phyloP scores from a whole-genome alignment of 2,888 invertebrate species.

The Polietes domitor region DNA sequence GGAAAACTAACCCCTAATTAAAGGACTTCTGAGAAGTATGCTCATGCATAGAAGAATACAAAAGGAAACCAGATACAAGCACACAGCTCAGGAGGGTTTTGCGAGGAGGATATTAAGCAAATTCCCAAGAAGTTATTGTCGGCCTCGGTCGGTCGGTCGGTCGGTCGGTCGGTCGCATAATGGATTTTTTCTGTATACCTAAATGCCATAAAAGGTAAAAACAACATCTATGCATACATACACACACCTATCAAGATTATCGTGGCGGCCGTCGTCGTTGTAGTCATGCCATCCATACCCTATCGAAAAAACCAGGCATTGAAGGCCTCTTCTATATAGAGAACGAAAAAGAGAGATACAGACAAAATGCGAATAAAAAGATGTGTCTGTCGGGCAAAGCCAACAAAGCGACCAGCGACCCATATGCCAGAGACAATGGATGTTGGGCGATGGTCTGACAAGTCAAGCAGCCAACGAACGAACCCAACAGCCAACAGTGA shows the following conservation, averaged over 20 bases:
- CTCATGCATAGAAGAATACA: neutral
- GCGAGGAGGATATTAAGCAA: neutral
- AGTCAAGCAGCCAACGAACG: neutral
- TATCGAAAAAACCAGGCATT: constrained; percentile 11
- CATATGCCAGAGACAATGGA: constrained; percentile 10
- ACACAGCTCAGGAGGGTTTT: neutral
- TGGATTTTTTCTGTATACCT: neutral
- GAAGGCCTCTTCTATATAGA: constrained; percentile 20
- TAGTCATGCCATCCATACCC: constrained; percentile 21
- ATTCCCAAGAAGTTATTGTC: constrained; percentile 17
- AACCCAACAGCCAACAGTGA: neutral
- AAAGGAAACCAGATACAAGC: no score
- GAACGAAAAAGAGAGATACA: constrained; percentile 1
- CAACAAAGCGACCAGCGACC: neutral
- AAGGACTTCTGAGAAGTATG: constrained; percentile 24
- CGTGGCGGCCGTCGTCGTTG: constrained; percentile 8
- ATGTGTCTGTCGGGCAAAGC: neutral
- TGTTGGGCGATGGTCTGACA: neutral
- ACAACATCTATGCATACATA: constrained; percentile 10
- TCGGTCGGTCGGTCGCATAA: neutral
- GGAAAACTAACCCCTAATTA: constrained; percentile 29
- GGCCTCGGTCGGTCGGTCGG: constrained; percentile 16
- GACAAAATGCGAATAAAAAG: neutral
- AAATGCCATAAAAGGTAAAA: constrained; percentile 26
- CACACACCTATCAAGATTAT: constrained; percentile 23